Evolutionary conservation across 2,888 invertebrate species (phyloP), one percentile per base, ranked within the genome.

Genomic region (Rotaria macrura): DNA sequence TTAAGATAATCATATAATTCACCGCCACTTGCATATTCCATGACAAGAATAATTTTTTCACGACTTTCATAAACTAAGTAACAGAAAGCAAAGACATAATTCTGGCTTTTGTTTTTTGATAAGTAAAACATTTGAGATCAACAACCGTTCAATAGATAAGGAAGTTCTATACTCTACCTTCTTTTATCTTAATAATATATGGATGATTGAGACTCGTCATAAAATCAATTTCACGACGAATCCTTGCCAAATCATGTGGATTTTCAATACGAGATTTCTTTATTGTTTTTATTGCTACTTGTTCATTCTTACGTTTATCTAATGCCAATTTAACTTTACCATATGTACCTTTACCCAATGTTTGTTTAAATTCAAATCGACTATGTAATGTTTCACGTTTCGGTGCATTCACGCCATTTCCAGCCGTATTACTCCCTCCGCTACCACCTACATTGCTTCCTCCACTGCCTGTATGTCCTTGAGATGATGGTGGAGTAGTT

Each of bases 151-250:
- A n/a, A n/a, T n/a, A n/a, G n/a, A n/a, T n/a, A n/a, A n/a, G n/a
- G 7, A 38, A 20, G 7, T 6, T 25, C 1, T 20, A 38, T 17
- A 25, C 14, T 87, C 87, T 92, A 97, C 97, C 97, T 95, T 99
- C 99, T 92, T 96, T 96, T 90, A 99, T 97, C 92, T 98, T 97
- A 92, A 99, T 97, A 91, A 99, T 98, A 91, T 99, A 96, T 17
- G 97, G 98, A 93, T 99, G 99, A 89, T 95, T 94, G 84, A 98
- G 95, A 84, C 96, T 96, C 86, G 97, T 96, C 97, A 99, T 98
- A 89, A 99, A 98, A 92, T 97, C 96, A 90, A 99, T 98, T 92
- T 99, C 98, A 88, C 98, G 93, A 89, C 97, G 93, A 91, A 99
- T 97, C 90, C 98, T 93, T 88, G 96, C 93, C 88, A 99, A 93